phyloP scores from a whole-genome alignment of 2,888 invertebrate genomes.

The Agrypnus murinus region DNA sequence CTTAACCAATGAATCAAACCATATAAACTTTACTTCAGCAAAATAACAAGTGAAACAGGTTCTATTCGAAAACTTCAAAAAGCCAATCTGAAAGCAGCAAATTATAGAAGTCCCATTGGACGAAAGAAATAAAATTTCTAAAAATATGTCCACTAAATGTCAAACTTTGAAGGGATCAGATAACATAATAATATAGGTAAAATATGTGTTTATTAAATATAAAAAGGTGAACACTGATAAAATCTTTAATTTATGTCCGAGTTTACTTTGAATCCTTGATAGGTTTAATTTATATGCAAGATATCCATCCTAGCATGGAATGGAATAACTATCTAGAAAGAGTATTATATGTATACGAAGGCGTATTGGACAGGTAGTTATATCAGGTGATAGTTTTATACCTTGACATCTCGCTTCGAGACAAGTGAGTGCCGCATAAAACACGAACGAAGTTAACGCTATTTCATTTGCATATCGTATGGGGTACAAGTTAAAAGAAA shows the following conservation, averaged over 20 bases:
- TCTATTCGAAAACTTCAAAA: conserved; percentile 26
- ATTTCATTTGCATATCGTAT: conserved; percentile 60
- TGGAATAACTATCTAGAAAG: conserved; percentile 47
- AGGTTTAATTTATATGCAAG: conserved; percentile 64
- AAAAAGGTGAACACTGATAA: conserved; percentile 58
- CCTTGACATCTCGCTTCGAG: conserved; percentile 63
- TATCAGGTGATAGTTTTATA: conserved; percentile 69
- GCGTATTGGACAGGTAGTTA: conserved; percentile 66
- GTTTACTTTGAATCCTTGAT: conserved; percentile 57
- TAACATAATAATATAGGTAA: conserved; percentile 65
- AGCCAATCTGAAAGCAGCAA: conserved; percentile 13
- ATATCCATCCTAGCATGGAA: conserved; percentile 50
- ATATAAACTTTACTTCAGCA: no score
- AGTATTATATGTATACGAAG: conserved; percentile 54
- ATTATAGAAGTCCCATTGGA: conserved; percentile 32
- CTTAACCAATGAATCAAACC: conserved; percentile 1
- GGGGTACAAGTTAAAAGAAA: conserved; percentile 25
- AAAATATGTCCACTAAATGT: conserved; percentile 62
- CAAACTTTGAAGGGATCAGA: conserved; percentile 61
- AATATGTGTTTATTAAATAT: conserved; percentile 61
- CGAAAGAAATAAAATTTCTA: conserved; percentile 44
- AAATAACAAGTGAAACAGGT: no score
- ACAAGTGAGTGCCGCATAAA: conserved; percentile 61
- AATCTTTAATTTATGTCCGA: conserved; percentile 62
- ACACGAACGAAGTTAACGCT: conserved; percentile 55